Percentiles rank a stretch among this genome's conserved stretches.
Conservation (phyloP, 1,140 invertebrate species). For the Cherax quadricarinatus region DNA sequence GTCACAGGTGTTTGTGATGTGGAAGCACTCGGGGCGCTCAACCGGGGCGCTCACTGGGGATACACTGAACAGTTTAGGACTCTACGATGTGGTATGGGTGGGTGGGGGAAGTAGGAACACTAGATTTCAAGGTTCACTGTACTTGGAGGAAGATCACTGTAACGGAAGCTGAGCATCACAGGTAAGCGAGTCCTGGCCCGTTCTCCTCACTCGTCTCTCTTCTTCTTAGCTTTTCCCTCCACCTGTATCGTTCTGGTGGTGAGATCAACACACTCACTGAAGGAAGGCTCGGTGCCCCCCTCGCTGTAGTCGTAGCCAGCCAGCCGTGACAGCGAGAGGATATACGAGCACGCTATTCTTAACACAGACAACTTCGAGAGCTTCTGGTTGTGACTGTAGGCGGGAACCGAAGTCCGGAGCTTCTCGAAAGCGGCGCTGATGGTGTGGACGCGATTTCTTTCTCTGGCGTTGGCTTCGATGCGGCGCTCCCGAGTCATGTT, state of each 20-base stretch:
- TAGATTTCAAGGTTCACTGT: neutral
- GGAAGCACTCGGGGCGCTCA: neutral
- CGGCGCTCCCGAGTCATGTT: constrained; percentile 94
- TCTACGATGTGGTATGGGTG: neutral
- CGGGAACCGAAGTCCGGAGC: constrained; percentile 87
- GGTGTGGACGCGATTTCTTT: constrained; percentile 94
- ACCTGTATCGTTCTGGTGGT: constrained; percentile 87
- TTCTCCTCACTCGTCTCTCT: constrained; percentile 85
- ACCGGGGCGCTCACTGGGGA: neutral
- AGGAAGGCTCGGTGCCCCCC: constrained; percentile 78
- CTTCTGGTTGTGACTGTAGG: constrained; percentile 88
- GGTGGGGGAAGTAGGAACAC: neutral
- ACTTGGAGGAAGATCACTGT: neutral
- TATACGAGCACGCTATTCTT: constrained; percentile 93
- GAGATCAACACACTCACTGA: constrained; percentile 87
- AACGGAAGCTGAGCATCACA: too few species aligned
- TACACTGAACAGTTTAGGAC: neutral
- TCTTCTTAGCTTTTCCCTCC: constrained; percentile 91
- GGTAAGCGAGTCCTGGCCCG: neutral
- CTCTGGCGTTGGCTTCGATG: constrained; percentile 95
- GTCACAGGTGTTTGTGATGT: neutral
- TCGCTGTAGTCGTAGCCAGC: constrained; percentile 82
- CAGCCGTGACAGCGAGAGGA: constrained; percentile 87
- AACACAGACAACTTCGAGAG: constrained; percentile 94
- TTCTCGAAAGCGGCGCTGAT: constrained; percentile 97